phyloP scores from a whole-genome alignment of 2,888 invertebrate genomes.

The Orthosia incerta region DNA sequence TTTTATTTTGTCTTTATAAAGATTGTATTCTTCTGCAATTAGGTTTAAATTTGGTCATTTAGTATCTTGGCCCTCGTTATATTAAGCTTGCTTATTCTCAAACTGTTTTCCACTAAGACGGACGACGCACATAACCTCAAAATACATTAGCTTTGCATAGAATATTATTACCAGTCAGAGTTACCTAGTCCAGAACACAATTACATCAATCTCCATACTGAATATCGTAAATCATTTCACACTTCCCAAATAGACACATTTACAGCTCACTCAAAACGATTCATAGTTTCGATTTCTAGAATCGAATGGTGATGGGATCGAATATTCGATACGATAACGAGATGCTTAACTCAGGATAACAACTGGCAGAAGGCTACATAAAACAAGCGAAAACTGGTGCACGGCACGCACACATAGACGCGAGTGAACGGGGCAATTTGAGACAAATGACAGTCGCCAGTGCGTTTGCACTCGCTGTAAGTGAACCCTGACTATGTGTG shows the following conservation, averaged over 20 bases:
- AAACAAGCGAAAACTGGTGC: neutral
- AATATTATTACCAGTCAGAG: neutral
- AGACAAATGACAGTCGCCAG: neutral
- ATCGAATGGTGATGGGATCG: slow-evolving; percentile 44
- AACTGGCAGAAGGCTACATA: slow-evolving; percentile 12
- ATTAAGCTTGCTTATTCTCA: neutral
- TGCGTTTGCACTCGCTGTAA: neutral
- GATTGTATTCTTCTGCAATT: neutral
- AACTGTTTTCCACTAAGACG: neutral
- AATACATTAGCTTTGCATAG: neutral
- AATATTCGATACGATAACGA: slow-evolving; percentile 61
- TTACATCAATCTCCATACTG: slow-evolving; percentile 39
- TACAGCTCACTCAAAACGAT: slow-evolving; percentile 59
- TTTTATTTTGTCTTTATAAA: neutral
- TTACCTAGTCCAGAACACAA: slow-evolving; percentile 19
- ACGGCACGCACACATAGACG: neutral
- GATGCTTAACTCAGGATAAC: slow-evolving; percentile 40
- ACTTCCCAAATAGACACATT: slow-evolving; percentile 58
- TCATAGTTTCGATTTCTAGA: slow-evolving; percentile 59
- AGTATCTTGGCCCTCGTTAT: neutral
- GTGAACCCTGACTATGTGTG: neutral
- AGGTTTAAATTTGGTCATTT: neutral
- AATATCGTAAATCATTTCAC: slow-evolving; percentile 58
- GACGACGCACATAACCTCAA: neutral
- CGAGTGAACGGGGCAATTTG: neutral